Base-by-base conservation (phyloP, 2,888 invertebrate genomes). In the Synergus japonicus region DNA sequence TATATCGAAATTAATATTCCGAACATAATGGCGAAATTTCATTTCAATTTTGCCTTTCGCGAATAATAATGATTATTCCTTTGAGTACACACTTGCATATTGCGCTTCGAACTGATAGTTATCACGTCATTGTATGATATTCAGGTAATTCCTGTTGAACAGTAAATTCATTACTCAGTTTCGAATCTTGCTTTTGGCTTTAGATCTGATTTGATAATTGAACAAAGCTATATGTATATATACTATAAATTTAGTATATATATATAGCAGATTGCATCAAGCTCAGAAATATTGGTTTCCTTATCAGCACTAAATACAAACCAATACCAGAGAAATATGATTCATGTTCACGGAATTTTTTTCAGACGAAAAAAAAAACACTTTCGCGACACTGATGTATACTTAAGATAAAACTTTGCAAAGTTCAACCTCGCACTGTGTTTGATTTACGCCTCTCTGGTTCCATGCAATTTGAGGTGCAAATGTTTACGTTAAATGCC, bases 361-460 rank as follows among this genome's bases (percentile, higher is more conserved):
- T 54, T n/a, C 54, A 54, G 54, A 18, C n/a, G 18, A n/a, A n/a
- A 54, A 54, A 37, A 37, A n/a, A 18, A n/a, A 54, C 54, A 9
- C 9, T 54, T 54, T 54, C n/a, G 54, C 54, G 54, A 54, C 54
- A 54, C 54, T 18, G 54, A 54, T 54, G 18, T 54, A n/a, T 54
- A 18, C 54, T 54, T 18, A 54, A 54, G 54, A 54, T 54, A 54
- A 54, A 54, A 54, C n/a, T 54, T 54, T n/a, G n/a, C 54, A 54
- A 54, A 9, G n/a, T 18, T 54, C 13, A n/a, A 54, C n/a, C 54
- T 54, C 54, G 54, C 9, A 54, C 8, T n/a, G 3, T 54, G 54
- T 54, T n/a, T 54, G 54, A 54, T 54, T 54, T 54, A 54, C n/a
- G 9, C 9, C 54, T 54, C 54, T 54, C 54, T 54, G n/a, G n/a